A percentile compares a stretch with the other conserved stretches of the same genome.
Evolutionary conservation across 2,888 invertebrate genomes (phyloP).

Genomic region (Matsumyia berberina): DNA sequence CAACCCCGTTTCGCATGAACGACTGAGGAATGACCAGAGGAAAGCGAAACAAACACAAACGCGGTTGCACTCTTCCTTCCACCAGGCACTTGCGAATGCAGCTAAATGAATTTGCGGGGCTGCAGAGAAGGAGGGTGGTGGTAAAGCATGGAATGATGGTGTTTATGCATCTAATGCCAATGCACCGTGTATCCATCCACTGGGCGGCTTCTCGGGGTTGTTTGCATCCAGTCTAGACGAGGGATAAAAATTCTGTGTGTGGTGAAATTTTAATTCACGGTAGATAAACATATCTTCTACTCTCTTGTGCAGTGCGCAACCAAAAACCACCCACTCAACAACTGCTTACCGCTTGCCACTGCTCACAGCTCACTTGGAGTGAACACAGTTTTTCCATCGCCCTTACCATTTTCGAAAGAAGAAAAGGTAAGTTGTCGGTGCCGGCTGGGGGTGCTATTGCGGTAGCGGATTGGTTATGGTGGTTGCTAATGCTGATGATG

Average conservation of each 20-base stretch:
- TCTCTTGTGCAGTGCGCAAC: conserved; percentile 27
- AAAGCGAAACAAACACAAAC: conserved; percentile 15
- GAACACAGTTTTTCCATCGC: conserved; percentile 72
- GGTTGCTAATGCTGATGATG: conserved; percentile 6
- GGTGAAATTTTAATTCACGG: conserved; percentile 76
- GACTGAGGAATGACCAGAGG: conserved; percentile 11
- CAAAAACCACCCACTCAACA: conserved; percentile 42
- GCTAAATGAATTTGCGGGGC: conserved; percentile 55
- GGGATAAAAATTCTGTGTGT: conserved; percentile 74
- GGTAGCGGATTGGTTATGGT: conserved; percentile 13
- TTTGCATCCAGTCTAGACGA: conserved; percentile 76
- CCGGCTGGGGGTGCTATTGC: conserved; percentile 23
- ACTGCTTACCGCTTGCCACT: conserved; percentile 49
- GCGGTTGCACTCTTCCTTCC: background rate
- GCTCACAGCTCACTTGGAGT: conserved; percentile 32
- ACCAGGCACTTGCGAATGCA: conserved; percentile 4
- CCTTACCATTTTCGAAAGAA: background rate
- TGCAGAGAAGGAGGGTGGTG: conserved; percentile 21
- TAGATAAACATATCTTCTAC: conserved; percentile 74
- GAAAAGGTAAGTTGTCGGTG: conserved; percentile 45
- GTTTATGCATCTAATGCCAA: conserved; percentile 76
- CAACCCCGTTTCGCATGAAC: conserved; percentile 43
- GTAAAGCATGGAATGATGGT: conserved; percentile 25
- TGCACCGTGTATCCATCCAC: conserved; percentile 70
- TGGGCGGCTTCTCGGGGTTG: conserved; percentile 55